Evolutionary conservation across 2,113 vertebrate genomes (phyloP).

Genomic region (Nematolebias whitei): DNA sequence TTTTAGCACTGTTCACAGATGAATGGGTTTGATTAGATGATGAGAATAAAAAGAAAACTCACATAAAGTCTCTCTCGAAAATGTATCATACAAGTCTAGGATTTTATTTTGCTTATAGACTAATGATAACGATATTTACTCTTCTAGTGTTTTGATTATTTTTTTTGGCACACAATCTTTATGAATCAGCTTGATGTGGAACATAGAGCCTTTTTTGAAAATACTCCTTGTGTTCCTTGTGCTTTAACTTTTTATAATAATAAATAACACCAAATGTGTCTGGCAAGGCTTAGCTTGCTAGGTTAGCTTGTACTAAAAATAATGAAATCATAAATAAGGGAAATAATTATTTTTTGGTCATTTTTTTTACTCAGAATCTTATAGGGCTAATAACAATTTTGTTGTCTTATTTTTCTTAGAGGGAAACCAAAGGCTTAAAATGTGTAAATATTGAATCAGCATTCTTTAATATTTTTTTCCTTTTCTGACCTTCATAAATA

Average conservation of each 20-base stretch:
- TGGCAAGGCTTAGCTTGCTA: no score
- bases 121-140: background rate
- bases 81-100: background rate
- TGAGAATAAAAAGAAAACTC: background rate
- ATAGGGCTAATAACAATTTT: background rate
- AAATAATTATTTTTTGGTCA: no score
- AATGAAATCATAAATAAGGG: no score
- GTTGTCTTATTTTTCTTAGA: background rate
- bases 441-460: slow-evolving; percentile 38
- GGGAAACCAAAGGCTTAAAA: slow-evolving; percentile 5
- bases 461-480: slow-evolving; percentile 6
- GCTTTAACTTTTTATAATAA: no score
- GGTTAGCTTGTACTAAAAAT: no score
- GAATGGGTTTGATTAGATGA: background rate
- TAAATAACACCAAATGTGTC: no score
- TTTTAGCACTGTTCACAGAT: background rate
- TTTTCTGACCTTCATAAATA: slow-evolving; percentile 37
- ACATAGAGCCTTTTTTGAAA: no score
- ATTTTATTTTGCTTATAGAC: no score
- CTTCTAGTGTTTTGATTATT: background rate
- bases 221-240: no score
- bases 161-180: no score
- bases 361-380: no score
- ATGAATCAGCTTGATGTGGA: no score
- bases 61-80: background rate